These are phyloP conservation scores for Latrodectus elegans DNA, from an alignment of 2,888 invertebrate genomes.

Conservation along the genomic window DNA sequence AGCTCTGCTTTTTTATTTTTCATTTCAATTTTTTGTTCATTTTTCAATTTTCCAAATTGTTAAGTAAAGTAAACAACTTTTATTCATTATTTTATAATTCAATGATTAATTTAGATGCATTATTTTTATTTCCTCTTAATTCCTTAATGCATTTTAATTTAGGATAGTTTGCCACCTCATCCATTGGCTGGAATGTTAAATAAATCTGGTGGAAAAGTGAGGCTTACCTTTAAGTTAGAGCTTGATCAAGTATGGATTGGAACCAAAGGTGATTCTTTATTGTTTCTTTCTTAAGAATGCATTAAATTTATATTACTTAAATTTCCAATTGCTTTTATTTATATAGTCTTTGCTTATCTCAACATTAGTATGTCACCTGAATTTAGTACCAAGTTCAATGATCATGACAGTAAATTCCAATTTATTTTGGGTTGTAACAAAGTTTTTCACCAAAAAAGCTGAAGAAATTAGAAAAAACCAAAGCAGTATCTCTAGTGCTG, in stretches of 20 bases:
- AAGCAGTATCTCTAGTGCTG: too few relatives aligned
- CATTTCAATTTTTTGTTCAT: background rate
- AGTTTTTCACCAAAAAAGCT: too few relatives aligned
- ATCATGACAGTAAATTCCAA: too few relatives aligned
- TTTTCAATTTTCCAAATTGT: conserved; percentile 18
- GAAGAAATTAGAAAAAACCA: too few relatives aligned
- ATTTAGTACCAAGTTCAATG: too few relatives aligned
- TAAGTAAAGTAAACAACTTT: too few relatives aligned
- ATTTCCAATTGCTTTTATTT: too few relatives aligned
- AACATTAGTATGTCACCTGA: too few relatives aligned
- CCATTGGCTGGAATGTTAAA: conserved; percentile 93
- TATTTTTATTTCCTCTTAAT: background rate
- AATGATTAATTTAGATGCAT: background rate
- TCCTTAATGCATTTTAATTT: conserved; percentile 66
- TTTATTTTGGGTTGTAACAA: too few relatives aligned
- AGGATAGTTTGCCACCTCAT: conserved; percentile 85
- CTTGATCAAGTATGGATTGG: conserved; percentile 93
- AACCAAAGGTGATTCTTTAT: conserved; percentile 80
- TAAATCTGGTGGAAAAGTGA: conserved; percentile 90
- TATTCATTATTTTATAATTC: background rate
- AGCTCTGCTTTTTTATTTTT: background rate
- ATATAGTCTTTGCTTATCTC: too few relatives aligned
- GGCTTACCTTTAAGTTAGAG: conserved; percentile 93
- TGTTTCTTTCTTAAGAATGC: background rate
- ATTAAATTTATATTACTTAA: too few relatives aligned